A percentile compares a stretch with the other conserved stretches of the same genome.
Evolutionary conservation across 2,888 invertebrate species (phyloP).

Genomic region (Boloria selene): DNA sequence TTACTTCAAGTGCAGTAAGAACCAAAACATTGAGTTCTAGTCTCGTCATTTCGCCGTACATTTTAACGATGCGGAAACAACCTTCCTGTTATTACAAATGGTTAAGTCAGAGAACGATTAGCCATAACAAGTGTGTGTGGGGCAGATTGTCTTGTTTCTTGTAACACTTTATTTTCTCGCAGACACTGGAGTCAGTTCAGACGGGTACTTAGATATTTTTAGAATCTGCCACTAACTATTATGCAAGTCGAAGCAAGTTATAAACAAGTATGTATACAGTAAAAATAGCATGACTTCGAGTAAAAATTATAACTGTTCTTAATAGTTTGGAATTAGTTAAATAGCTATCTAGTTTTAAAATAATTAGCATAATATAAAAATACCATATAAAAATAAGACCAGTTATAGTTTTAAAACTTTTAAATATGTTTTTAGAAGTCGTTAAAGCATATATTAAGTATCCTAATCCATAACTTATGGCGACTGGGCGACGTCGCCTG

Average conservation of each 20-base stretch:
- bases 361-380: too few relatives aligned
- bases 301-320: background rate
- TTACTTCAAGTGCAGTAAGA: conserved; percentile 51
- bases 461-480: conserved; percentile 32
- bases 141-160: conserved; percentile 36
- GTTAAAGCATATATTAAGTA: conserved; percentile 38
- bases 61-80: conserved; percentile 60
- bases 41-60: conserved; percentile 30
- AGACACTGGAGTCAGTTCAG: conserved; percentile 7
- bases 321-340: background rate
- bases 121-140: conserved; percentile 47
- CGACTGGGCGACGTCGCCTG: conserved; percentile 31
- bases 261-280: conserved; percentile 3
- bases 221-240: conserved; percentile 9
- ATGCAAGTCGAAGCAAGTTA: conserved; percentile 10
- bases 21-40: conserved; percentile 36
- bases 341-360: too few relatives aligned
- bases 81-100: conserved; percentile 59
- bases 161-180: conserved; percentile 23
- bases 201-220: conserved; percentile 16
- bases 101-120: conserved; percentile 56
- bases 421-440: conserved; percentile 22
- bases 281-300: conserved; percentile 3
- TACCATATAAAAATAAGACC: background rate
- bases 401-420: background rate